Percentiles rank a stretch among this genome's conserved stretches.
Evolutionary conservation across 2,888 invertebrate genomes (phyloP).

Genomic region (Phyto melanocephala): DNA sequence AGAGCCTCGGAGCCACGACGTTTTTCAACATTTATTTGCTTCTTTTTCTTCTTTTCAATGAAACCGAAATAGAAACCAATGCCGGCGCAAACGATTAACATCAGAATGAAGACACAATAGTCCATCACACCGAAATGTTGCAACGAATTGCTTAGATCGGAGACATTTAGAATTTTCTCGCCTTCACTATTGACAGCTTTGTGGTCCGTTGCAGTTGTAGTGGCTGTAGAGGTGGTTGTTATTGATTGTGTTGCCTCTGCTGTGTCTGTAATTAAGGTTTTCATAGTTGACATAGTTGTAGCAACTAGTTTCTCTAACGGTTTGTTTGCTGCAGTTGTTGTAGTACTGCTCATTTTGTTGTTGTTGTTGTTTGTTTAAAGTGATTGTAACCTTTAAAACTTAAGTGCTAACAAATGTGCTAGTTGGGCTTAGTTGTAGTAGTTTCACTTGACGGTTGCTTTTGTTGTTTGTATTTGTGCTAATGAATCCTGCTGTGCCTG

Average conservation of each 20-base stretch:
- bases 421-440: too few relatives aligned
- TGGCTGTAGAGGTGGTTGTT: not conserved
- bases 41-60: slow-evolving; percentile 81
- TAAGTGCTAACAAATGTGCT: too few relatives aligned
- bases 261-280: slow-evolving; percentile 35
- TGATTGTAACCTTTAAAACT: not conserved
- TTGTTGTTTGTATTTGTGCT: not conserved
- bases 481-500: slow-evolving; percentile 4
- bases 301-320: slow-evolving; percentile 53
- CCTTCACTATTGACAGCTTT: not conserved
- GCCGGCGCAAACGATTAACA: slow-evolving; percentile 87
- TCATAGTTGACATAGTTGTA: slow-evolving; percentile 57
- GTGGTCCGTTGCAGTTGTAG: not conserved
- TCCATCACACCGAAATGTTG: slow-evolving; percentile 86
- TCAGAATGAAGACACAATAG: slow-evolving; percentile 87
- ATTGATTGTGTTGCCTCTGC: slow-evolving; percentile 24
- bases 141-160: slow-evolving; percentile 79
- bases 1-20: slow-evolving; percentile 78
- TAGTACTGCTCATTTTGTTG: slow-evolving; percentile 45
- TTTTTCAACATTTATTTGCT: slow-evolving; percentile 68
- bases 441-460: not conserved
- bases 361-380: not conserved
- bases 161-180: slow-evolving; percentile 71
- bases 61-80: slow-evolving; percentile 92
- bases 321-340: slow-evolving; percentile 36